Evolutionary conservation across 2,888 invertebrate genomes (phyloP).

Genomic region (Himalopsyche anomala): DNA sequence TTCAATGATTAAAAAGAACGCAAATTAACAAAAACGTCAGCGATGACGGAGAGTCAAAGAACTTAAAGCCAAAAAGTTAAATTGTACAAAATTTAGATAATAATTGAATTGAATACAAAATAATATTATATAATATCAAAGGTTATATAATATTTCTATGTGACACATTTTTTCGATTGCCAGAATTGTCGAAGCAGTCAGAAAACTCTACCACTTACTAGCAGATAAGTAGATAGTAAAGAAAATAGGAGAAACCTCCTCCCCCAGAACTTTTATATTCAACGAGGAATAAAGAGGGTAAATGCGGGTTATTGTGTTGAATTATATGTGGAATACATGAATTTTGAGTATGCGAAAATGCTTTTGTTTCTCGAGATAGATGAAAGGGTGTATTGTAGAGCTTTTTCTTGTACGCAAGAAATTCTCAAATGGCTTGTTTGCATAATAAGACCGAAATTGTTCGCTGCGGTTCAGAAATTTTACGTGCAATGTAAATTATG

Average conservation of each 20-base stretch:
- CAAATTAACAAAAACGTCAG: too few relatives aligned
- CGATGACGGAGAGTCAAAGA: too few relatives aligned
- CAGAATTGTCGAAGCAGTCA: neutral
- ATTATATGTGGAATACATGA: constrained; percentile 48
- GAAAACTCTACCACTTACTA: neutral
- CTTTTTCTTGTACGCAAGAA: neutral
- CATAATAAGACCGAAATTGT: constrained; percentile 2
- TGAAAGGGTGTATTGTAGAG: neutral
- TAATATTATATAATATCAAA: too few relatives aligned
- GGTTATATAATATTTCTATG: too few relatives aligned
- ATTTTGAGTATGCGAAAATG: constrained; percentile 22
- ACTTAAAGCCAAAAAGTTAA: too few relatives aligned
- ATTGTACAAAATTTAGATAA: too few relatives aligned
- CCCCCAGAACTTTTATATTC: neutral
- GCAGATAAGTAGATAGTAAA: neutral
- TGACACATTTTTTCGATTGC: neutral
- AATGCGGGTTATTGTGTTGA: constrained; percentile 45
- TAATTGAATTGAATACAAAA: too few relatives aligned
- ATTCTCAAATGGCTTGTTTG: constrained; percentile 14
- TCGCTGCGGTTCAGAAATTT: neutral
- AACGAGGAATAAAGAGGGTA: constrained; percentile 1
- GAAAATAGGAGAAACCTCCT: neutral
- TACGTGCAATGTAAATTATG: neutral
- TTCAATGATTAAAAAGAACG: too few relatives aligned
- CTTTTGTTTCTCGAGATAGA: constrained; percentile 28